These are phyloP conservation scores for Solenopsis fugax DNA, from an alignment of 1,140 invertebrate species.

Conservation along the genomic window DNA sequence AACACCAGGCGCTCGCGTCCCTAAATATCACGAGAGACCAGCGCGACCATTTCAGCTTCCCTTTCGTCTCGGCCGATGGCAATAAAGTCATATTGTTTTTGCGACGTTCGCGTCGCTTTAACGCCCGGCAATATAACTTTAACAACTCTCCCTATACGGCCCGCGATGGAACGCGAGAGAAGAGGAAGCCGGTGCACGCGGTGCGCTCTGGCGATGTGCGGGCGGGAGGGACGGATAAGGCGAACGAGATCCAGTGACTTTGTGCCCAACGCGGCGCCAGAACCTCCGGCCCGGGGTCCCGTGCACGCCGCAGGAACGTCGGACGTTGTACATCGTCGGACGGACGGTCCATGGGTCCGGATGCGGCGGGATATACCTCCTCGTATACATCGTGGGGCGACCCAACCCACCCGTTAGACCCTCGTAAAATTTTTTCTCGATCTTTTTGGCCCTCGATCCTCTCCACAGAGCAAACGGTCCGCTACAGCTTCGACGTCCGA, in stretches of 20 bases:
- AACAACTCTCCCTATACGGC: conserved; percentile 77
- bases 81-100: conserved; percentile 85
- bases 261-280: conserved; percentile 80
- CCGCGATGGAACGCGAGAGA: conserved; percentile 16
- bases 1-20: conserved; percentile 54
- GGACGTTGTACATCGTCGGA: conserved; percentile 77
- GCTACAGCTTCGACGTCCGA: conserved; percentile 77
- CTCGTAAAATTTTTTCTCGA: conserved; percentile 81
- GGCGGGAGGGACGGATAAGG: conserved; percentile 21
- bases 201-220: background rate
- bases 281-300: conserved; percentile 66
- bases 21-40: conserved; percentile 56
- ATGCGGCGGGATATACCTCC: conserved; percentile 76
- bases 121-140: conserved; percentile 84
- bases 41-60: background rate
- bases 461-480: conserved; percentile 72
- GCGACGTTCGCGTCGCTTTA: conserved; percentile 81
- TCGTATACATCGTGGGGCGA: conserved; percentile 71
- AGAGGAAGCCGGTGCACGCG: conserved; percentile 22
- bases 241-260: conserved; percentile 71
- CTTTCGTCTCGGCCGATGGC: conserved; percentile 52
- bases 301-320: conserved; percentile 69
- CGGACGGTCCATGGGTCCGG: conserved; percentile 72
- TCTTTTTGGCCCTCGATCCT: conserved; percentile 74
- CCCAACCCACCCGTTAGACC: conserved; percentile 79